Percentiles rank a stretch among this genome's conserved stretches.
phyloP scores from a whole-genome alignment of 2,113 vertebrate species.

The Eidolon helvum region DNA sequence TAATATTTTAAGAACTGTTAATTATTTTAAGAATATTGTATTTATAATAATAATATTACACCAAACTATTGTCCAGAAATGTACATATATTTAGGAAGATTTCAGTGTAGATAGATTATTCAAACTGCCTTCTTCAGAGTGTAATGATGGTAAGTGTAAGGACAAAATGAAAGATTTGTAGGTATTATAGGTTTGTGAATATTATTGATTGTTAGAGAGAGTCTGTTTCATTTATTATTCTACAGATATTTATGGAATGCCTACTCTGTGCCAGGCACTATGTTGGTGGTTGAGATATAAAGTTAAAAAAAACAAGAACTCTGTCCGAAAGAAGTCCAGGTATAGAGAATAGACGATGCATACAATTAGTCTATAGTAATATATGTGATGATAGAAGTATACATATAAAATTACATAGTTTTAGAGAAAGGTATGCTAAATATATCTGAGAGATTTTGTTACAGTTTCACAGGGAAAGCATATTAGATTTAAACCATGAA shows the following conservation, averaged over 20 bases:
- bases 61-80: neutral
- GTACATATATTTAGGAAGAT: neutral
- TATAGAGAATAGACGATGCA: neutral
- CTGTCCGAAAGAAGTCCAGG: neutral
- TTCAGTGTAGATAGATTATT: neutral
- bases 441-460: neutral
- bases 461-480: neutral
- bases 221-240: neutral
- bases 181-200: neutral
- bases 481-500: neutral
- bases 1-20: neutral
- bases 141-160: neutral
- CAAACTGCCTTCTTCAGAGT: neutral
- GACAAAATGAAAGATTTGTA: neutral
- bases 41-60: neutral
- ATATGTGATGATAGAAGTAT: neutral
- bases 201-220: neutral
- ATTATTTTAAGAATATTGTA: neutral
- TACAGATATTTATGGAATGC: neutral
- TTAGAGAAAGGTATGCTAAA: neutral
- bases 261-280: neutral
- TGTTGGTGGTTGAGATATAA: neutral
- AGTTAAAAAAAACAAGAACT: neutral
- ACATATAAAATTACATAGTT: neutral
- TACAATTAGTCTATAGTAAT: neutral